A percentile compares a stretch with the other conserved stretches of the same genome.
These are phyloP conservation scores for Homarus gammarus DNA, from an alignment of 2,888 invertebrate genomes.

Conservation along the genomic window DNA sequence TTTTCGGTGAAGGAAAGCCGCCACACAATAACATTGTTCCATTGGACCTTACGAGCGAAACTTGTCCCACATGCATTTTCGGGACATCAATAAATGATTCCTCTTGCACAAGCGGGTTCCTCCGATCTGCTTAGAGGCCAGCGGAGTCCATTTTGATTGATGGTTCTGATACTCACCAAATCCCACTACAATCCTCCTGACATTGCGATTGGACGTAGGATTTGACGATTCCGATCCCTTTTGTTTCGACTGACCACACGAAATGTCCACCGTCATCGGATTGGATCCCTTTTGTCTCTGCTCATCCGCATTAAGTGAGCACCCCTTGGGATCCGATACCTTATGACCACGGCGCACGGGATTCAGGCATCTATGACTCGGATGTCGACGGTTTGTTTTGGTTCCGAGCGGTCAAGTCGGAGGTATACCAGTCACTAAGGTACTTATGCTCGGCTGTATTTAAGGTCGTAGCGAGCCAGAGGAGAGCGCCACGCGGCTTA, in stretches of 20 bases:
- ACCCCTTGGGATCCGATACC: slow-evolving; percentile 68
- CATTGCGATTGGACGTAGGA: slow-evolving; percentile 69
- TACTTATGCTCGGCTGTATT: slow-evolving; percentile 18
- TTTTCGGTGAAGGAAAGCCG: too few relatives aligned
- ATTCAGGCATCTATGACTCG: slow-evolving; percentile 34
- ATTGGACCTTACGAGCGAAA: background rate
- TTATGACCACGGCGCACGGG: slow-evolving; percentile 19
- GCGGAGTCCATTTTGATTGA: slow-evolving; percentile 71
- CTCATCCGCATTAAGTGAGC: slow-evolving; percentile 75
- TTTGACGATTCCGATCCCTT: slow-evolving; percentile 73
- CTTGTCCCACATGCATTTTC: slow-evolving; percentile 34
- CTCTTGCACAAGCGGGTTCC: slow-evolving; percentile 18
- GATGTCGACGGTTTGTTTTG: background rate
- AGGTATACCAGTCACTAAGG: background rate
- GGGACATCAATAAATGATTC: slow-evolving; percentile 42
- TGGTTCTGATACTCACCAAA: slow-evolving; percentile 65
- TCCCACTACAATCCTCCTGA: slow-evolving; percentile 67
- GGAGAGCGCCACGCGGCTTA: background rate
- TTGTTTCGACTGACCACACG: slow-evolving; percentile 75
- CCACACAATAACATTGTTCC: background rate
- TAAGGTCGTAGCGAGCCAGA: slow-evolving; percentile 35
- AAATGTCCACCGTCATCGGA: slow-evolving; percentile 75
- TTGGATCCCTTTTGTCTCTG: slow-evolving; percentile 72
- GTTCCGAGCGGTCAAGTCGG: too few relatives aligned
- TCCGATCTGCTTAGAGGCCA: slow-evolving; percentile 67